Base-by-base conservation (phyloP, 1,140 invertebrate species). In the Pararge aegeria region DNA sequence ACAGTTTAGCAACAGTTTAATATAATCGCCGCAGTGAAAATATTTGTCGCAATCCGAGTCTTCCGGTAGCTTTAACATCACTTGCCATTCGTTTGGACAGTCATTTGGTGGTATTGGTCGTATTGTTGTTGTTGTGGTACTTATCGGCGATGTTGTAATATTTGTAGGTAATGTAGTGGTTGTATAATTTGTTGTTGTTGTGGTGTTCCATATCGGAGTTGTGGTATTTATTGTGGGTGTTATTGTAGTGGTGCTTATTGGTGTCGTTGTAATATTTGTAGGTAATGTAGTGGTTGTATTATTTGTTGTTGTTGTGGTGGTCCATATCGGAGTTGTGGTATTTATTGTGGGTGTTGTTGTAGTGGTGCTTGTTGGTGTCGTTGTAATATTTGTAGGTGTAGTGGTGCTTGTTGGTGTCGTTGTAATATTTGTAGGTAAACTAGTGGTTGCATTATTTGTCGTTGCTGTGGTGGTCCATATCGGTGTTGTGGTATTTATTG, bases 11-110 rank as follows among this genome's bases (percentile, higher is more conserved):
- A 55, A 29, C 19, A 49, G 18, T 29, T 55, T 66, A 12, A 66
- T 38, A 19, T 29, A 24, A 15, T 61, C 42, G n/a, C 29, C 24
- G 12, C 64, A 66, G 16, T 61, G 51, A 7, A 48, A 42, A 13
- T 64, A 66, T 42, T 64, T 60, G 9, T 58, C 50, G 30, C 64
- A 70, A 12, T 70, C 57, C 0, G 48, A 44, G n/a, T 69, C 52
- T 9, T 59, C 24, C 0, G 66, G 51, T n/a, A 46, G 16, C 21
- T 54, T 50, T 9, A 55, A 44, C 16, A 55, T 56, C 9, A 64
- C 19, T 9, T 61, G 34, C 7, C 48, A 56, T 18, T 61, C 44
- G n/a, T 4, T 37, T 53, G 53, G 57, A 38, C 63, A 65, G n/a
- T 42, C 50, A 9, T 20, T 3, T 13, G 61, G 53, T 16, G 12